Conservation (phyloP, 2,113 vertebrate genomes). For the Esox niger region DNA sequence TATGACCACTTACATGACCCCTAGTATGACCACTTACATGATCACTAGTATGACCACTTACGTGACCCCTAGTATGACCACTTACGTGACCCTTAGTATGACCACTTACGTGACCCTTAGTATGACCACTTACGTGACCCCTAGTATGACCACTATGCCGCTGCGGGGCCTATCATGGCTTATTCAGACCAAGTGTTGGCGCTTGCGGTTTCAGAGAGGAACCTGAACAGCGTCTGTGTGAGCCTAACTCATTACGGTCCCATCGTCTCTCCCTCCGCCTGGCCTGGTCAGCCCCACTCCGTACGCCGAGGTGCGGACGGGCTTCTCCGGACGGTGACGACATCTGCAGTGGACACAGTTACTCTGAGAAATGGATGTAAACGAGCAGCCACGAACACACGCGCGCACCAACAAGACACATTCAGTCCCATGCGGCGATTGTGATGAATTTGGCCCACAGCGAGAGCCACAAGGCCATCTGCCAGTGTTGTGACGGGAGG, state of each 20-base stretch:
- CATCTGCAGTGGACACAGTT: neutral
- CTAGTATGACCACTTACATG: too few species aligned
- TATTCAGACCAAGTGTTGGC: too few species aligned
- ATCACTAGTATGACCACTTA: too few species aligned
- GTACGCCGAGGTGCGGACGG: neutral
- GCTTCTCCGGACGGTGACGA: conserved; percentile 6
- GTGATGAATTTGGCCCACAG: conserved; percentile 41
- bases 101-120: too few species aligned
- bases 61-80: too few species aligned
- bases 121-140: neutral
- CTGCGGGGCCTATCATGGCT: neutral
- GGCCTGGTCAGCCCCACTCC: neutral
- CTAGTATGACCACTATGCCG: neutral
- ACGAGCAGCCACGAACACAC: conserved; percentile 23
- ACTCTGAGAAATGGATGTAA: conserved; percentile 24
- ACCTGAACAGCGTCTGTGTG: too few species aligned
- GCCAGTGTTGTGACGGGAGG: conserved; percentile 51
- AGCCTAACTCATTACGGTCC: neutral
- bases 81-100: too few species aligned
- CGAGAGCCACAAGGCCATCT: conserved; percentile 42
- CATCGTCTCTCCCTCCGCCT: neutral
- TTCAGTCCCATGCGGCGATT: conserved; percentile 51
- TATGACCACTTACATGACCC: too few species aligned
- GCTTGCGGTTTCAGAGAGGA: too few species aligned
- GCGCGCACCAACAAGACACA: conserved; percentile 18